Percentiles rank a stretch among this genome's conserved stretches.
These are phyloP conservation scores for Cerastis rubricosa DNA, from an alignment of 2,888 invertebrate genomes.

Conservation along the genomic window DNA sequence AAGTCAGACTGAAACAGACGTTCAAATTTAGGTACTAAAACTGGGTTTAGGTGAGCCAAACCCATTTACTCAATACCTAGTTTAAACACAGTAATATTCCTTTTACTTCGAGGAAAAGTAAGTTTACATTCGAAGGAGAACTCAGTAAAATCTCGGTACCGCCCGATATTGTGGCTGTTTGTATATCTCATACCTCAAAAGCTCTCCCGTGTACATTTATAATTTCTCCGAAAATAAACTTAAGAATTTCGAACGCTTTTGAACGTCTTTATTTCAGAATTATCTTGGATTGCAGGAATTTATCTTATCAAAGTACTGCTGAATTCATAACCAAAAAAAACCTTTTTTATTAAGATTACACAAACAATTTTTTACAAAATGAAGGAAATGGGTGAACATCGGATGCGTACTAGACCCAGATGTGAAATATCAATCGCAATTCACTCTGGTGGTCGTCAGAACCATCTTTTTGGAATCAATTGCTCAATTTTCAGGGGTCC, in stretches of 20 bases:
- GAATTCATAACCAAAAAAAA: constrained; percentile 9
- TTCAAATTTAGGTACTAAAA: not conserved
- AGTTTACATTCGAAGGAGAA: constrained; percentile 18
- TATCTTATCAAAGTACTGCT: constrained; percentile 32
- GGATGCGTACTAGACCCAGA: constrained; percentile 37
- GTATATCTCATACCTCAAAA: constrained; percentile 15
- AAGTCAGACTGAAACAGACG: not conserved
- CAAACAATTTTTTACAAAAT: constrained; percentile 19
- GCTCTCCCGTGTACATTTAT: constrained; percentile 42
- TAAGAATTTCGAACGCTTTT: constrained; percentile 37
- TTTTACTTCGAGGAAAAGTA: not conserved
- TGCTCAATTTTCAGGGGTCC: too few relatives aligned
- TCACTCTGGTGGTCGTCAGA: not conserved
- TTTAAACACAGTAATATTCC: constrained; percentile 18
- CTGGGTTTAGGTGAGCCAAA: not conserved
- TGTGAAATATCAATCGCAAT: not conserved
- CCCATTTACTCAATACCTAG: not conserved
- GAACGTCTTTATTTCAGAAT: constrained; percentile 25
- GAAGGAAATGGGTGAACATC: constrained; percentile 16
- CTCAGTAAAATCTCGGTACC: constrained; percentile 9
- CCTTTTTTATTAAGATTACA: constrained; percentile 37
- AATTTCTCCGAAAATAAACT: constrained; percentile 46
- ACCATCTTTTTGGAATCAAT: not conserved
- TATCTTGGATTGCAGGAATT: constrained; percentile 36
- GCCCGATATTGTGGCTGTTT: constrained; percentile 3